Percentiles rank a stretch among this genome's conserved stretches.
These are phyloP conservation scores for Podarcis cretensis DNA, from an alignment of 2,113 vertebrate species.

Conservation along the genomic window DNA sequence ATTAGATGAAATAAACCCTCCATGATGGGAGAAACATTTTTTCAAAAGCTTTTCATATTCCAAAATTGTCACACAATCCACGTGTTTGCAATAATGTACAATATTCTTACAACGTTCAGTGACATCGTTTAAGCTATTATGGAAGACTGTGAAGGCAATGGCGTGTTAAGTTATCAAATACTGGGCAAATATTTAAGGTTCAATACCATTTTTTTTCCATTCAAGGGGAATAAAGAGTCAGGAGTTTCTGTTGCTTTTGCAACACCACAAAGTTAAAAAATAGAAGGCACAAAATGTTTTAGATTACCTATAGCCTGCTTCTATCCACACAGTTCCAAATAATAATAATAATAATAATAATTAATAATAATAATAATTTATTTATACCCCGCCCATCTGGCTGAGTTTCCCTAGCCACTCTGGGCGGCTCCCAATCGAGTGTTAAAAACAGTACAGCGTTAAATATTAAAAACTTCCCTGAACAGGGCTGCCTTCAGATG, in stretches of 20 bases:
- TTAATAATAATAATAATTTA: too few relatives aligned
- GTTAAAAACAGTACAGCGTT: too few relatives aligned
- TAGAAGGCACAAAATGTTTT: background rate
- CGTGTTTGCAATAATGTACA: background rate
- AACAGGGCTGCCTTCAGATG: too few relatives aligned
- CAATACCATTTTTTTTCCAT: background rate
- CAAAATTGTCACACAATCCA: slow-evolving; percentile 5
- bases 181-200: background rate
- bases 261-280: background rate
- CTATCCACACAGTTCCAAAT: background rate
- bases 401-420: too few relatives aligned
- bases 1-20: slow-evolving; percentile 16
- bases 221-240: background rate
- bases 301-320: background rate
- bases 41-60: slow-evolving; percentile 7
- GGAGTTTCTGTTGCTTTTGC: background rate
- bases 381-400: too few relatives aligned
- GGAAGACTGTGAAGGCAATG: background rate
- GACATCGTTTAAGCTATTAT: background rate
- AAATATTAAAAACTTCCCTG: too few relatives aligned
- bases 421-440: too few relatives aligned
- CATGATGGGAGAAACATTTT: background rate
- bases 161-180: background rate
- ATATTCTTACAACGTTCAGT: background rate
- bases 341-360: too few relatives aligned